Percentiles rank a stretch among this genome's conserved stretches.
Evolutionary conservation across 2,113 vertebrate species (phyloP).

Genomic region (Coptodon rendalli): DNA sequence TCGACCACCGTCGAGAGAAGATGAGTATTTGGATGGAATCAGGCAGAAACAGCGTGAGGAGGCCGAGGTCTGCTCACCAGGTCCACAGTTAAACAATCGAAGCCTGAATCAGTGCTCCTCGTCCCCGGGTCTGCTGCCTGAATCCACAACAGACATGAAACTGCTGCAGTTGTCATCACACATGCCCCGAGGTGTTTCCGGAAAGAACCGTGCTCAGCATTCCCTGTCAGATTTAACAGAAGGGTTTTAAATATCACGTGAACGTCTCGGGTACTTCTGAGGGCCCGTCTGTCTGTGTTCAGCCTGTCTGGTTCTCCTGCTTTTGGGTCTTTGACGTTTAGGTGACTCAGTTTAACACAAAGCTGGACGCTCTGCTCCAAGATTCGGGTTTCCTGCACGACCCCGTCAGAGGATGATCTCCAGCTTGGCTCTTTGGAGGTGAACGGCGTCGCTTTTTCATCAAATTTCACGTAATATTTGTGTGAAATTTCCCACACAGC

Average conservation of each 20-base stretch:
- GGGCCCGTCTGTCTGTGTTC: not conserved
- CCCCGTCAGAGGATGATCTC: accelerated
- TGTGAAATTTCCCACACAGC: not conserved
- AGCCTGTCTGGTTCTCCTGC: not conserved
- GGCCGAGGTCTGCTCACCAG: not conserved
- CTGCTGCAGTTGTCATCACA: not conserved
- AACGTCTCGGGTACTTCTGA: not conserved
- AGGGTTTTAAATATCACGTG: not conserved
- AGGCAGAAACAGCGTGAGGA: not conserved
- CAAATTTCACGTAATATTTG: not conserved
- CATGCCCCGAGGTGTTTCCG: accelerated
- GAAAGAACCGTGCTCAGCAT: not conserved
- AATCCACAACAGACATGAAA: not conserved
- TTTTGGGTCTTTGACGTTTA: not conserved
- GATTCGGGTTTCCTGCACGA: accelerated
- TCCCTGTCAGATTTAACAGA: not conserved
- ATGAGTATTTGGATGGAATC: not conserved
- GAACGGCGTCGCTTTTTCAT: not conserved
- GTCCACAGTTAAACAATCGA: not conserved
- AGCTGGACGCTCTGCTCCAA: not conserved
- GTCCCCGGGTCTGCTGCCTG: not conserved
- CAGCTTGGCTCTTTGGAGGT: not conserved
- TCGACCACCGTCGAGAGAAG: not conserved
- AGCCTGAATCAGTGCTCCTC: not conserved
- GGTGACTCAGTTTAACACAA: not conserved